A percentile compares a stretch with the other conserved stretches of the same genome.
phyloP scores from a whole-genome alignment of 1,140 invertebrate genomes.

The Drosophila bipectinata region DNA sequence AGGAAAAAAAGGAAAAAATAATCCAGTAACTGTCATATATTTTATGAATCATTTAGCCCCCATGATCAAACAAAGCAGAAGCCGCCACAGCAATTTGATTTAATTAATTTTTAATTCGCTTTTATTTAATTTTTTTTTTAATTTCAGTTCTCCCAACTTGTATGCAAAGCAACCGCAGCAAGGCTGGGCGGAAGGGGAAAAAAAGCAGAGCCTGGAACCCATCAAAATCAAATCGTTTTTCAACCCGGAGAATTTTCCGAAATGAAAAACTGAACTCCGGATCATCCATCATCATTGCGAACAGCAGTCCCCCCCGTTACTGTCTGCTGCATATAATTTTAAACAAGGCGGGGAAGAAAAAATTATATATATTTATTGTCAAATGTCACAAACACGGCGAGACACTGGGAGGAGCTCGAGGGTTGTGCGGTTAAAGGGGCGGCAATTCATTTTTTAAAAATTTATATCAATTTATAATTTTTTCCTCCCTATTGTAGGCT shows the following conservation, averaged over 20 bases:
- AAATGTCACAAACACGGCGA: conserved; percentile 70
- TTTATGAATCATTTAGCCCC: conserved; percentile 69
- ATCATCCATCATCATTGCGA: conserved; percentile 76
- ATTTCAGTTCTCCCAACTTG: conserved; percentile 39
- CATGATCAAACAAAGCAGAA: conserved; percentile 33
- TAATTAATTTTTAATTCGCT: conserved; percentile 80
- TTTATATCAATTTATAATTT: conserved; percentile 81
- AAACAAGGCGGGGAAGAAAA: conserved; percentile 25
- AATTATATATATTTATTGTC: conserved; percentile 65
- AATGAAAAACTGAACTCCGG: conserved; percentile 67
- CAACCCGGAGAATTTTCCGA: conserved; percentile 59
- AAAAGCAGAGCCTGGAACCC: conserved; percentile 29
- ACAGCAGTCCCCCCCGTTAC: conserved; percentile 24
- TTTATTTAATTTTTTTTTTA: conserved; percentile 55
- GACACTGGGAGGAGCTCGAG: conserved; percentile 1
- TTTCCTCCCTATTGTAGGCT: conserved; percentile 56
- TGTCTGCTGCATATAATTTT: conserved; percentile 60
- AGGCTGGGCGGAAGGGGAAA: background rate
- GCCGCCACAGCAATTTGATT: conserved; percentile 64
- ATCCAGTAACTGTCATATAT: conserved; percentile 59
- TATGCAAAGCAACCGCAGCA: conserved; percentile 61
- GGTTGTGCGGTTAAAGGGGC: conserved; percentile 6
- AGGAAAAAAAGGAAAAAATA: conserved; percentile 26
- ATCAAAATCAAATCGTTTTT: conserved; percentile 63
- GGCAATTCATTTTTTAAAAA: conserved; percentile 74